phyloP scores from a whole-genome alignment of 2,113 vertebrate genomes.

The Nettapus auritus region DNA sequence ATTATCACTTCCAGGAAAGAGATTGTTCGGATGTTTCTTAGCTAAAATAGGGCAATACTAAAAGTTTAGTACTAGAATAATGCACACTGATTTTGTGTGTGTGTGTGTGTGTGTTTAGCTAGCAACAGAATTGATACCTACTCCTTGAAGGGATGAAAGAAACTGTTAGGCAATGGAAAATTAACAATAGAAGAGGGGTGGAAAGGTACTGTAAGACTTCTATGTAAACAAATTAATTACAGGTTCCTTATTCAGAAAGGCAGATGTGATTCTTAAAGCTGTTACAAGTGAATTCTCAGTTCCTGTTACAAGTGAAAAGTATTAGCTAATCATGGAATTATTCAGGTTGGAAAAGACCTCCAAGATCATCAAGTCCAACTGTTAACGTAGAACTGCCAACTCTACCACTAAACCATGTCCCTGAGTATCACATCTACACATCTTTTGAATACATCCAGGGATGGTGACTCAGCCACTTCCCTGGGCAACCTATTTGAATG shows the following conservation, averaged over 20 bases:
- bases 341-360: too few species aligned
- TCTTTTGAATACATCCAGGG: too few species aligned
- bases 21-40: neutral
- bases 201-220: neutral
- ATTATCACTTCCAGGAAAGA: conserved; percentile 5
- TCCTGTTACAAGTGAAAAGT: neutral
- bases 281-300: neutral
- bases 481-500: too few species aligned
- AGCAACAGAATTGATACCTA: neutral
- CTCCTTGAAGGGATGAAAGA: neutral
- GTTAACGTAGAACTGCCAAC: too few species aligned
- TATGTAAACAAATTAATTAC: neutral
- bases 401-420: too few species aligned
- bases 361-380: too few species aligned
- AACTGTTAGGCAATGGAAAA: neutral
- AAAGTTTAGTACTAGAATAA: neutral
- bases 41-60: neutral
- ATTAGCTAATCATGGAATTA: neutral
- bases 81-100: neutral
- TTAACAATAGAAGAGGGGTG: neutral
- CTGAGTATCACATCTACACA: too few species aligned
- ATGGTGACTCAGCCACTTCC: too few species aligned
- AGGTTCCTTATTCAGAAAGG: neutral
- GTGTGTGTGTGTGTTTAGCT: neutral
- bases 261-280: neutral